Evolutionary conservation across 1,140 invertebrate species (phyloP), one percentile per base, ranked within the genome.

Genomic region (Drosophila navojoa): DNA sequence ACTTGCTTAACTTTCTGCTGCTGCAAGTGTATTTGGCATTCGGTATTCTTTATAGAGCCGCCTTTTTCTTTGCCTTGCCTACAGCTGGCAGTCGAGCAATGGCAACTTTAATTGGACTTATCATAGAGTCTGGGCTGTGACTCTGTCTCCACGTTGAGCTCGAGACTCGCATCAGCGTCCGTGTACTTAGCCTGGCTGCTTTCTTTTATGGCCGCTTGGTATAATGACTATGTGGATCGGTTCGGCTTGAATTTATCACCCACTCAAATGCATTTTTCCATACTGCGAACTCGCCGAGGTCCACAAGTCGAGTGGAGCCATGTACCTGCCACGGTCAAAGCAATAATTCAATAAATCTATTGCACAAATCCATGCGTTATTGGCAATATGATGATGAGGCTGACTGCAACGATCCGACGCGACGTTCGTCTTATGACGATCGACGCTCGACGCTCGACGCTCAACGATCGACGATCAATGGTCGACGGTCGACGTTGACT

Each of bases 341-440:
- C 87, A 90, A 90, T 90, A 90, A 90, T 90, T 90, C 87, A 87
- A 90, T 90, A 90, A 90, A 90, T 90, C 87, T 90, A 90, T 89
- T 89, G 81, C 84, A 90, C 70, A 76, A 76, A 76, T 73, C 57
- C 74, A 84, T 89, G 85, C 84, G 85, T 89, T 89, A 89, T 89
- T 89, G 84, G 85, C 84, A 89, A 90, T 87, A 87, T 87, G 82
- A 87, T 89, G 84, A 87, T 89, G 85, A 87, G 79, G 84, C 73
- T 59, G 59, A 52, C 71, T 82, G 77, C 50, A 64, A 67, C 77
- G 80, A 79, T 45, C 42, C 42, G 9, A 45, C 42, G 42, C 16
- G 19, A 38, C 42, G 57, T 9, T 47, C 38, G 19, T 11, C 61
- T 27, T 32, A 64, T 13, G 42, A 45, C 42, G 42, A 16, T 70